These are phyloP conservation scores for Aplidium turbinatum DNA, from an alignment of 23 tunicate genomes.

Conservation along the genomic window DNA sequence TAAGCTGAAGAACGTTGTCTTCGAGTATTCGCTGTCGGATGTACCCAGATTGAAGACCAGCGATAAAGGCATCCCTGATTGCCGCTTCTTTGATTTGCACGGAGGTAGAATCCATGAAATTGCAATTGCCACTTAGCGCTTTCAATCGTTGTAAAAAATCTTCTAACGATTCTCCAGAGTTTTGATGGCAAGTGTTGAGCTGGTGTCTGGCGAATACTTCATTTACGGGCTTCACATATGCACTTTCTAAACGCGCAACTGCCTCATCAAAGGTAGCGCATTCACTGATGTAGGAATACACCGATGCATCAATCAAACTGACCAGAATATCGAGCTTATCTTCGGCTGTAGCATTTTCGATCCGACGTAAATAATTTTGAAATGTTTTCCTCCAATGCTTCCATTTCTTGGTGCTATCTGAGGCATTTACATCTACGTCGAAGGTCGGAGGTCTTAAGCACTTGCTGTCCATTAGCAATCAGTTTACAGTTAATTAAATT, in stretches of 20 bases:
- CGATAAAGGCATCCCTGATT: background rate
- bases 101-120: background rate
- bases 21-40: too few relatives aligned
- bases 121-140: background rate
- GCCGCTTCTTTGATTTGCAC: constrained; percentile 6
- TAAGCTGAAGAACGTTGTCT: too few relatives aligned
- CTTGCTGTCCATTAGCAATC: constrained; percentile 14
- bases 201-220: constrained; percentile 12
- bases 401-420: constrained; percentile 9
- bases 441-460: constrained; percentile 1
- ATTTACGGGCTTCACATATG: constrained; percentile 4
- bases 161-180: background rate
- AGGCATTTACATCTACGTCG: constrained; percentile 12
- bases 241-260: background rate
- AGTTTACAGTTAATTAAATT: background rate
- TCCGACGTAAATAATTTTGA: background rate
- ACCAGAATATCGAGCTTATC: constrained; percentile 16
- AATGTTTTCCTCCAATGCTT: constrained; percentile 16
- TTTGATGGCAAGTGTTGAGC: too few relatives aligned
- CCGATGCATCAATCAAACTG: background rate
- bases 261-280: constrained; percentile 2
- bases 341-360: background rate
- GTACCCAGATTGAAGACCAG: too few relatives aligned
- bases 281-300: constrained; percentile 16
- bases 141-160: constrained; percentile 4